Base-by-base conservation (phyloP, 2,888 invertebrate species). In the Acrobeloides nanus region DNA sequence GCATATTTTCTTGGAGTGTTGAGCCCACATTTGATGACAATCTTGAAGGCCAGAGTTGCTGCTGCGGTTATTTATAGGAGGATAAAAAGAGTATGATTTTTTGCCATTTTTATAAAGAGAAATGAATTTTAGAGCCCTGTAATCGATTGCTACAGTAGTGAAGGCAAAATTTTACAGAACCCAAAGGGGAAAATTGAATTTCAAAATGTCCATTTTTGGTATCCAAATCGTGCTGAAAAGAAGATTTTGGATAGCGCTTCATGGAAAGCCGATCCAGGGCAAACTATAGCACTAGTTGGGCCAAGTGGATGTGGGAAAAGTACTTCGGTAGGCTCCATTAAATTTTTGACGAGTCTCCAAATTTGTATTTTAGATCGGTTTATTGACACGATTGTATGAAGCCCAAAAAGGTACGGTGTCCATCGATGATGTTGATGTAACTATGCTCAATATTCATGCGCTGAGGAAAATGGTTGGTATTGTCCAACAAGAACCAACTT, bases 301-400 rank as follows among this genome's bases (percentile, higher is more conserved):
- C 82, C 82, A 4, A 87, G 47, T 55, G 89, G 89, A 0, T 87
- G 86, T 37, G 69, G 69, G 34, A 69, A 69, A 38, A 61, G 62
- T 0, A 89, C 89, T 0, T 83, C 85, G 33, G 83, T 89, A 46
- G 84, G 86, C 66, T 18, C 1, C 37, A 39, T 42, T 42, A 15
- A 2, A 2, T 39, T 23, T 24, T 24, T 34, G 1, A 17, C 39
- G n/a, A n/a, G n/a, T 24, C 12, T 26, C 35, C 27, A 21, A 12
- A 10, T 17, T 26, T 39, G 3, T 4, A 10, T 39, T 21, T 3
- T 15, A 51, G 50, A 47, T 89, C 46, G 84, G 86, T 66, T 77
- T 89, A 24, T 74, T 89, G 1, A 83, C 87, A 74, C 47, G 67
- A 27, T 49, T 67, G 5, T 71, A 90, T 72, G 87, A 87, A 71